A percentile compares a stretch with the other conserved stretches of the same genome.
Conservation (phyloP, 2,888 invertebrate species). For the Druceiella hillmani region DNA sequence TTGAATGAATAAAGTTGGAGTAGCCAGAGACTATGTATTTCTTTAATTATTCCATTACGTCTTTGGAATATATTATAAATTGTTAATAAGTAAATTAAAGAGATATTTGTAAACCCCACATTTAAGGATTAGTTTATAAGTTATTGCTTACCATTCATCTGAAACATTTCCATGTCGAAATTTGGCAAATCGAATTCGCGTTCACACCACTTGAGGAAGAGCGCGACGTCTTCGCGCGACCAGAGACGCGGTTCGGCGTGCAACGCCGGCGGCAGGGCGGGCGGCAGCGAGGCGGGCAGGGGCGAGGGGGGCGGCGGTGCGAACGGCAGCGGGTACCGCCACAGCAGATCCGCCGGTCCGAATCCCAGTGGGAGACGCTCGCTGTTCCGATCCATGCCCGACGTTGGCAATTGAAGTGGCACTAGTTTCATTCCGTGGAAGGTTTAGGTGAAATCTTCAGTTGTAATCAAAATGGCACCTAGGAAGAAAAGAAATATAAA, state of each 20-base stretch:
- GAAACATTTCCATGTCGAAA: slow-evolving; percentile 89
- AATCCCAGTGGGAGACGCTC: slow-evolving; percentile 76
- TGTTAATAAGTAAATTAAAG: no score
- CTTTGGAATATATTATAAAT: no score
- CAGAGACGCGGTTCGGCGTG: slow-evolving; percentile 86
- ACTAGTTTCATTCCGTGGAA: slow-evolving; percentile 64
- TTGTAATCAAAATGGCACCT: no score
- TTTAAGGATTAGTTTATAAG: not conserved
- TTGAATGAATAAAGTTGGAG: no score
- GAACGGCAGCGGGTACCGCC: slow-evolving; percentile 81
- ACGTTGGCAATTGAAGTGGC: slow-evolving; percentile 64
- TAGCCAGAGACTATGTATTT: no score
- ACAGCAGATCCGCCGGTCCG: slow-evolving; percentile 75
- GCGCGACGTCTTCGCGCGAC: slow-evolving; percentile 84
- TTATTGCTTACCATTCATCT: slow-evolving; percentile 78
- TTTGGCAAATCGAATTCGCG: slow-evolving; percentile 87
- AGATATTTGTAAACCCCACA: not conserved
- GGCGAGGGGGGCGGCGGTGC: slow-evolving; percentile 60
- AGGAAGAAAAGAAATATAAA: no score
- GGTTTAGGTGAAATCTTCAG: no score
- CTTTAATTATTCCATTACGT: no score
- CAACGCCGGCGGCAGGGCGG: slow-evolving; percentile 78
- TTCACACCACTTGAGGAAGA: slow-evolving; percentile 88
- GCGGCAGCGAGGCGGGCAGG: slow-evolving; percentile 75
- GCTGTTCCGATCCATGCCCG: slow-evolving; percentile 67